Evolutionary conservation across 2,113 vertebrate genomes (phyloP).

Genomic region (Lophotis ruficrista): DNA sequence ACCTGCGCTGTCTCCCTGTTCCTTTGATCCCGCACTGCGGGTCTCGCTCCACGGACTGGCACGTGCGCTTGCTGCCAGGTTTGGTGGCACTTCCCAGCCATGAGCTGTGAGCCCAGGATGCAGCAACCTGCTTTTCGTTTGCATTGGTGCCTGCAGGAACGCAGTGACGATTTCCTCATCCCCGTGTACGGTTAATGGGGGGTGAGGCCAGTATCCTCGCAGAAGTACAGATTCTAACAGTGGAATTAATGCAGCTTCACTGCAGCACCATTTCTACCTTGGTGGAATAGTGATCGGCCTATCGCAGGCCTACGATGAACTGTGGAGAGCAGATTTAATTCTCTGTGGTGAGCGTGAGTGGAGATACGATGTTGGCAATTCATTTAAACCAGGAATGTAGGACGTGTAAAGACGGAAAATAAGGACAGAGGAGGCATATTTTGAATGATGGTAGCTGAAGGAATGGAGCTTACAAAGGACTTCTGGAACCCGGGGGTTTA

Average conservation of each 20-base stretch:
- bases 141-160: rapidly evolving
- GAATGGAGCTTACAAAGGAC: neutral
- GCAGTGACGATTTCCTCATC: neutral
- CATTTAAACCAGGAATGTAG: neutral
- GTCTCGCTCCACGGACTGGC: neutral
- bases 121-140: neutral
- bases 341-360: neutral
- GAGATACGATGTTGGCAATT: neutral
- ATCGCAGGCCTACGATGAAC: neutral
- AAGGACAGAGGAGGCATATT: neutral
- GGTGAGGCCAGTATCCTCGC: neutral
- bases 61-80: neutral
- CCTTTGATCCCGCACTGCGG: rapidly evolving
- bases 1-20: neutral
- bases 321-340: neutral
- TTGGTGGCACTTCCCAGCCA: neutral
- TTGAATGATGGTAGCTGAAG: neutral
- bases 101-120: neutral
- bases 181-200: rapidly evolving
- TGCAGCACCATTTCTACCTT: neutral
- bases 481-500: rapidly evolving
- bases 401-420: neutral
- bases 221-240: neutral
- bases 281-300: neutral
- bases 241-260: neutral